Evolutionary conservation across 1,140 invertebrate genomes (phyloP).

Genomic region (Trichomalopsis sarcophagae): DNA sequence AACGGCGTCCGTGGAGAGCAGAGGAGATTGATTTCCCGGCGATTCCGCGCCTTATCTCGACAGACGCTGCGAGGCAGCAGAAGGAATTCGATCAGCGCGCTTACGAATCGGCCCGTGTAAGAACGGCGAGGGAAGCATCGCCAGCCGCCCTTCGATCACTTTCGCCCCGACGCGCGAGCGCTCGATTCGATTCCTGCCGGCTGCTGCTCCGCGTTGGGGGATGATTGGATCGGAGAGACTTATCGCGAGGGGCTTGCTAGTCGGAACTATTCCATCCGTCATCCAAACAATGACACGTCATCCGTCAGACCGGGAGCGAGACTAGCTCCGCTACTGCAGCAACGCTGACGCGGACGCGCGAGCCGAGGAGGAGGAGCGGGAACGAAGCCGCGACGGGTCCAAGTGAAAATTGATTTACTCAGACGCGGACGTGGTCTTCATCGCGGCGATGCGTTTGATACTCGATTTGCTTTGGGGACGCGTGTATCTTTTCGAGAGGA

Average conservation of each 20-base stretch:
- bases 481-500: neutral
- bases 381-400: neutral
- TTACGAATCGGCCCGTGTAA: neutral
- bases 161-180: conserved; percentile 22
- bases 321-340: neutral
- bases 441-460: neutral
- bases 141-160: conserved; percentile 36
- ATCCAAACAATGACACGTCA: conserved; percentile 42
- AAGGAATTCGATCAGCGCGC: conserved; percentile 38
- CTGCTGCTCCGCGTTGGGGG: neutral
- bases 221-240: conserved; percentile 39
- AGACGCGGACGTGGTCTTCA: neutral
- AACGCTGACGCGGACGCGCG: neutral
- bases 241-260: conserved; percentile 13
- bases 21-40: neutral
- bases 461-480: neutral
- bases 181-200: conserved; percentile 33
- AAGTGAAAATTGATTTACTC: conserved; percentile 47
- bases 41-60: conserved; percentile 17
- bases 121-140: neutral
- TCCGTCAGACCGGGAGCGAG: conserved; percentile 8
- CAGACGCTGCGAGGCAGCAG: conserved; percentile 19
- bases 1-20: neutral
- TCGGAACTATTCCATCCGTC: conserved; percentile 39
- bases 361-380: no score